These are phyloP conservation scores for Drosophila hydei DNA, from an alignment of 1,140 invertebrate species.

Conservation along the genomic window DNA sequence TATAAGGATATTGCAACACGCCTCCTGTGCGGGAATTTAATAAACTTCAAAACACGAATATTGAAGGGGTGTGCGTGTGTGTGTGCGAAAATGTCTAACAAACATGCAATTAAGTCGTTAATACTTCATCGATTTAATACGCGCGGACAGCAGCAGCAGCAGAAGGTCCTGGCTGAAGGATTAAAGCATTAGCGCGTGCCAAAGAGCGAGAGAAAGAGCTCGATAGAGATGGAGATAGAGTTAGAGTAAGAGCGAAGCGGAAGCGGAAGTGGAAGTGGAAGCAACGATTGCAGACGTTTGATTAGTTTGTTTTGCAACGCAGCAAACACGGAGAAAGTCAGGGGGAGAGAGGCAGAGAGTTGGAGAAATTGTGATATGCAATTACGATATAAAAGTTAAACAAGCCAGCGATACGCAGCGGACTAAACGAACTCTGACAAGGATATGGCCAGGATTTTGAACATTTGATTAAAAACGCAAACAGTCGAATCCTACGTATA, in stretches of 20 bases:
- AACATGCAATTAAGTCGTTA: constrained; percentile 83
- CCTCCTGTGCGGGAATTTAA: constrained; percentile 54
- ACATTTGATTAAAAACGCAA: constrained; percentile 82
- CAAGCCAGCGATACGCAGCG: constrained; percentile 60
- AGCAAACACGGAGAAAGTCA: neutral
- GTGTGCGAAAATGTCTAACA: constrained; percentile 69
- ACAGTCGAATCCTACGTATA: constrained; percentile 28
- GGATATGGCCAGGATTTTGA: constrained; percentile 36
- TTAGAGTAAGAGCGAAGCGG: constrained; percentile 19
- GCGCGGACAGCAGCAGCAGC: constrained; percentile 45
- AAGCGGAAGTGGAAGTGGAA: constrained; percentile 63
- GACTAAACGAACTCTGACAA: constrained; percentile 1
- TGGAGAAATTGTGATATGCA: constrained; percentile 60
- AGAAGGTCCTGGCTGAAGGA: constrained; percentile 51
- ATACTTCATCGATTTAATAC: constrained; percentile 81
- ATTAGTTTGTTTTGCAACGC: constrained; percentile 71
- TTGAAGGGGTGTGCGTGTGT: neutral
- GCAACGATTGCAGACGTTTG: constrained; percentile 72
- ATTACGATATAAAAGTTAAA: constrained; percentile 81
- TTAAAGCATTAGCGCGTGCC: constrained; percentile 75
- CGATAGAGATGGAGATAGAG: neutral
- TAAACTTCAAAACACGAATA: constrained; percentile 55
- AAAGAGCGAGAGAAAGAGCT: constrained; percentile 21
- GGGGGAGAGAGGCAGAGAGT: neutral
- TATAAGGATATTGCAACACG: constrained; percentile 61